Evolutionary conservation across 2,113 vertebrate species (phyloP), one percentile per base, ranked within the genome.

Genomic region (Orthonyx spaldingii): DNA sequence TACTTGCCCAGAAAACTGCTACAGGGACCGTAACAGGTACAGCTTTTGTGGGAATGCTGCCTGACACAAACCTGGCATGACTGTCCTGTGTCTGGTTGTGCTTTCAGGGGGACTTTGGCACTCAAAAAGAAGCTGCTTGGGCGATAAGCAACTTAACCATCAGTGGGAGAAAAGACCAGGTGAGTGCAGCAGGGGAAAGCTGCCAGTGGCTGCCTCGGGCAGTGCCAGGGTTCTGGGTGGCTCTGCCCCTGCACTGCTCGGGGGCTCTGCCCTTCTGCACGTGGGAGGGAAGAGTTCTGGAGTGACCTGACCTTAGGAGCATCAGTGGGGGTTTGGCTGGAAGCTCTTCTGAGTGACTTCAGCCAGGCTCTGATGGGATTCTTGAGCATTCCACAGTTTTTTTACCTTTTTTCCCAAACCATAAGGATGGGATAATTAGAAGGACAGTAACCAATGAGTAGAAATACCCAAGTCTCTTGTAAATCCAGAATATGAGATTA

Each of bases 131-230:
- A 98, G 99, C 99, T 82, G 99, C 99, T 49, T 99, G 99, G 99
- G 99, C 99, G 97, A 99, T 99, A 98, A 99, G 99, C 98, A 99
- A 99, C 97, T 98, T 99, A 97, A 99, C 99, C 69, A 99, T 99
- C 97, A 99, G 99, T 33, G 99, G 99, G 70, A 98, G 99, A 59
- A 99, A 99, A 98, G 99, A 99, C 96, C 99, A 99, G 98, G 99
- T 99, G 97, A 97, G 96, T 96, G 21, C 80, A 66, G 56, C 41
- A 28, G 5, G 41, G 46, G 47, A 19, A 8, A 24, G 37, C 3
- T 16, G 35, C 4, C 12, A 1, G 27, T 76, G 10, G 10, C 71
- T 59, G 16, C 1, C 33, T 14, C 0, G 9, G 63, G 33, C 5
- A 5, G 15, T 55, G 55, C 42, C 71, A 64, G 41, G 27, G 5